Conservation (phyloP, 2,113 vertebrate species). For the Ameiurus melas region DNA sequence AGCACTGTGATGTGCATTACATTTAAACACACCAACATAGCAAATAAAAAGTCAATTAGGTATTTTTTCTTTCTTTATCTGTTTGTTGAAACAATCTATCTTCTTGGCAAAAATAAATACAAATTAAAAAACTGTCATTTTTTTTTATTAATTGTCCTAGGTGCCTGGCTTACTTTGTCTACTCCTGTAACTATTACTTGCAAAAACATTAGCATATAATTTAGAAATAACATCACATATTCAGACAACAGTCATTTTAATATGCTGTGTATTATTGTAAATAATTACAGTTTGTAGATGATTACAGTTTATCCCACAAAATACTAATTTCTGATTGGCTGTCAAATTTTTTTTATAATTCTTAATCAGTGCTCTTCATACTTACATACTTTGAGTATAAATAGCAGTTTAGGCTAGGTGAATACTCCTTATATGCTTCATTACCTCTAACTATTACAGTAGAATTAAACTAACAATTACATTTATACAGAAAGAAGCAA, state of each 20-base stretch:
- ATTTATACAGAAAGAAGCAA: not conserved
- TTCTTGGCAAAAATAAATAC: not conserved
- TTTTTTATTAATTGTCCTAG: not conserved
- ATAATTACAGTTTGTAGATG: constrained; percentile 6
- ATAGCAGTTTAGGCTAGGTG: not conserved
- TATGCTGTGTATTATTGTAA: not conserved
- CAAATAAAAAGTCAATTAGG: not conserved
- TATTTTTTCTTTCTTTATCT: not conserved
- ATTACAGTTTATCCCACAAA: not conserved
- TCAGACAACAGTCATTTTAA: not conserved
- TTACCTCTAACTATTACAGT: not conserved
- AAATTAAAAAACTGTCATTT: no score
- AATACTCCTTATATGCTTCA: not conserved
- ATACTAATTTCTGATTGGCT: not conserved
- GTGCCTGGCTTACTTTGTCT: not conserved
- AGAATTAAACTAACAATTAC: not conserved
- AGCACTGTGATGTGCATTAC: not conserved
- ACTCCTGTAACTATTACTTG: not conserved
- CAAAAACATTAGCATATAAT: not conserved
- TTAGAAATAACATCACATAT: not conserved
- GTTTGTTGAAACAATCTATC: not conserved
- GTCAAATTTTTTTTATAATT: not conserved
- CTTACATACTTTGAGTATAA: not conserved
- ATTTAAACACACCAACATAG: not conserved
- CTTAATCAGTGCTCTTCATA: not conserved